These are phyloP conservation scores for Seladonia tumulorum DNA, from an alignment of 2,888 invertebrate species.

Conservation along the genomic window DNA sequence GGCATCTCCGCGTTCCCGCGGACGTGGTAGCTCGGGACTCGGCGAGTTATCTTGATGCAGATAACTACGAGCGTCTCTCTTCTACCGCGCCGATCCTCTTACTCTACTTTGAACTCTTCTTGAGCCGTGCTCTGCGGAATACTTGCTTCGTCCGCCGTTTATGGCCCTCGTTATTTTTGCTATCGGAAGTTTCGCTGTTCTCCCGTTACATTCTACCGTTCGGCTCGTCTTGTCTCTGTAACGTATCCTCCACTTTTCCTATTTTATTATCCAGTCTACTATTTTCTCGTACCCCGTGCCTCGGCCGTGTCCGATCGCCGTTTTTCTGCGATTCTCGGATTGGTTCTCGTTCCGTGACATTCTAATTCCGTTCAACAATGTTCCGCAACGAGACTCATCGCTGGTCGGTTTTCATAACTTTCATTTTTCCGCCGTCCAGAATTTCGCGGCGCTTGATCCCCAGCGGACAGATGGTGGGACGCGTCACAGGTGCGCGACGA, in stretches of 20 bases:
- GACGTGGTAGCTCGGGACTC: constrained; percentile 44
- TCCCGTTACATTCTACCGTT: constrained; percentile 32
- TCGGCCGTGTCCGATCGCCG: background rate
- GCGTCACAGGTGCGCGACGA: background rate
- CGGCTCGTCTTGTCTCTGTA: constrained; percentile 1
- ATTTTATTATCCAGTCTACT: background rate
- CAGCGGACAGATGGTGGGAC: background rate
- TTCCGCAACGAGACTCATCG: background rate
- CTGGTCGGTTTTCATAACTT: background rate
- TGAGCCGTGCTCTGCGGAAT: background rate
- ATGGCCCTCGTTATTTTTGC: constrained; percentile 19
- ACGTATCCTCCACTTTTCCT: background rate
- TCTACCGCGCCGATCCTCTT: background rate
- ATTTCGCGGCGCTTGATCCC: too few species aligned
- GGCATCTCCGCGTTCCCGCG: background rate
- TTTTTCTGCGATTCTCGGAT: background rate
- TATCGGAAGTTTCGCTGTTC: constrained; percentile 12
- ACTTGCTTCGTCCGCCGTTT: background rate
- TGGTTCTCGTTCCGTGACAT: background rate
- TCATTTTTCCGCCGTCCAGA: background rate
- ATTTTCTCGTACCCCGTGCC: background rate
- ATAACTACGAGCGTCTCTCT: constrained; percentile 55
- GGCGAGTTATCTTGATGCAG: constrained; percentile 70
- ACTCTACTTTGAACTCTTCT: background rate
- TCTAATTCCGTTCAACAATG: background rate